Conservation (phyloP, 2,113 vertebrate species). For the Coracopsis vasa region DNA sequence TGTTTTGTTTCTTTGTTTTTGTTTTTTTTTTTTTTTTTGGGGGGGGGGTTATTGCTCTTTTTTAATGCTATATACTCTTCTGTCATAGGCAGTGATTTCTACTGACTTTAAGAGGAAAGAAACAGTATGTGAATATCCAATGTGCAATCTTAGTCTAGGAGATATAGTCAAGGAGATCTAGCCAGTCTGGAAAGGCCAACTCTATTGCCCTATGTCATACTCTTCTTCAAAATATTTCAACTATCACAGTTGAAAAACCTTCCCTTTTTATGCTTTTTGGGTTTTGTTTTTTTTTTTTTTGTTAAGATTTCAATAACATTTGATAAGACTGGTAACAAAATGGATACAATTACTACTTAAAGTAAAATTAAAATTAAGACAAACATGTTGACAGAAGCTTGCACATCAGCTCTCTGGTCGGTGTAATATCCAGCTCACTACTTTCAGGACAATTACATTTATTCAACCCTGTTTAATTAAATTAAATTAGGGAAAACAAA, state of each 20-base stretch:
- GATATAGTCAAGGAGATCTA: neutral
- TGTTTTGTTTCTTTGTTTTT: neutral
- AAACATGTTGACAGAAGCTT: neutral
- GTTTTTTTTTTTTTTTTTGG: neutral
- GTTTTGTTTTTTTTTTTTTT: neutral
- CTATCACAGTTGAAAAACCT: neutral
- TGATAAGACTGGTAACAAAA: neutral
- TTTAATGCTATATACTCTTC: neutral
- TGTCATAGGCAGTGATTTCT: neutral
- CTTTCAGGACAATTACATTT: neutral
- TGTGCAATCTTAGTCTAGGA: neutral
- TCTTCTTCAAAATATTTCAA: neutral
- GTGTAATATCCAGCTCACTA: neutral
- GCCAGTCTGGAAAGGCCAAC: neutral
- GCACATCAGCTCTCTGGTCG: neutral
- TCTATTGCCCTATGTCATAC: neutral
- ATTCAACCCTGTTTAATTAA: neutral
- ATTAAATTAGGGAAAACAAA: neutral
- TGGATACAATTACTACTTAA: neutral
- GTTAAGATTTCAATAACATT: neutral
- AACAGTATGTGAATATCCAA: neutral
- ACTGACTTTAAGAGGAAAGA: neutral
- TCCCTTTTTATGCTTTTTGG: neutral
- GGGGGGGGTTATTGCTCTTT: neutral
- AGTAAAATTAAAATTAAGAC: neutral